These are phyloP conservation scores for Perizoma flavofasciatum DNA, from an alignment of 2,888 invertebrate genomes.

Conservation along the genomic window DNA sequence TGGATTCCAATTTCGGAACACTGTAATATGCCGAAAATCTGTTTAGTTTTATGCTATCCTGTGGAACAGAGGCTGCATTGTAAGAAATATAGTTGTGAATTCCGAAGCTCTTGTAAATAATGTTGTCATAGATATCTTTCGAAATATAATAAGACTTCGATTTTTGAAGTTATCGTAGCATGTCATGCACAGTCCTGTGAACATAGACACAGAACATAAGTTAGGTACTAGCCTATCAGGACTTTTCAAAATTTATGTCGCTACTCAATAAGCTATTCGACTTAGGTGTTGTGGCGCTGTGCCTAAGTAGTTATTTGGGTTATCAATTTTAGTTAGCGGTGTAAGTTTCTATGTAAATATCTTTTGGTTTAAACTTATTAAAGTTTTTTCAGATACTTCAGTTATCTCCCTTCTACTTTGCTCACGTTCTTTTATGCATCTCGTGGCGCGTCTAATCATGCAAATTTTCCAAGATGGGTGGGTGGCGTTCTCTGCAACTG, in stretches of 20 bases:
- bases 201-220: no score
- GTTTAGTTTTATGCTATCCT: constrained; percentile 27
- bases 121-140: no score
- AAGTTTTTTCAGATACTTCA: constrained; percentile 35
- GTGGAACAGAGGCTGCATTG: neutral
- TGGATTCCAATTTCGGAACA: constrained; percentile 76
- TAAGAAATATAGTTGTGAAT: neutral
- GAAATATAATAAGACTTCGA: no score
- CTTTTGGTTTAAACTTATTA: constrained; percentile 32
- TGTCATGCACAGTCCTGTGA: no score
- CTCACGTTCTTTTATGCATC: constrained; percentile 59
- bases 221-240: no score
- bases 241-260: no score
- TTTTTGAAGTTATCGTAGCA: no score
- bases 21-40: constrained; percentile 48
- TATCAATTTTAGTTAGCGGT: neutral
- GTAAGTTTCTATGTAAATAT: constrained; percentile 1
- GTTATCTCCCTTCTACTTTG: constrained; percentile 44
- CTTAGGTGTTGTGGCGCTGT: no score
- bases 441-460: constrained; percentile 73
- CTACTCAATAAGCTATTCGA: no score
- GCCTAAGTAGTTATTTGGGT: no score
- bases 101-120: no score
- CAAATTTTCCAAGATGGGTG: constrained; percentile 73
- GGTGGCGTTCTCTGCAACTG: constrained; percentile 64